Conservation (phyloP, 2,888 invertebrate genomes). For the Drosophila putrida region DNA sequence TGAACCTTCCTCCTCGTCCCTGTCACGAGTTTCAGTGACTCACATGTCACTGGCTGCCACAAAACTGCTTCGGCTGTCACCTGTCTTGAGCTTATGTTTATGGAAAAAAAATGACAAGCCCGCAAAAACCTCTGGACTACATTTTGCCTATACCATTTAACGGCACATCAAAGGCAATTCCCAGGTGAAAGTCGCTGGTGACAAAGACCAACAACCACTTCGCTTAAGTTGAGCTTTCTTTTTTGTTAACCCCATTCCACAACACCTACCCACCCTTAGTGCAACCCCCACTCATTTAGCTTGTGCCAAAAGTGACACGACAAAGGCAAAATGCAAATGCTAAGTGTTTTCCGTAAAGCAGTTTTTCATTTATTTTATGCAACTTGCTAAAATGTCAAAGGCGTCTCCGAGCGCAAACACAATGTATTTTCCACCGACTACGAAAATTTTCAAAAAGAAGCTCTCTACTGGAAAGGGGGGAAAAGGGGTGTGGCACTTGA, state of each 20-base stretch:
- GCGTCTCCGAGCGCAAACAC: slow-evolving; percentile 33
- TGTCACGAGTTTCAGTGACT: slow-evolving; percentile 1
- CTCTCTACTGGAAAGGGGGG: slow-evolving; percentile 8
- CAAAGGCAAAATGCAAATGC: slow-evolving; percentile 66
- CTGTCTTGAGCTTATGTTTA: slow-evolving; percentile 67
- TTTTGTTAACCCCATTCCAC: background rate
- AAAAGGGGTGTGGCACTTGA: slow-evolving; percentile 28
- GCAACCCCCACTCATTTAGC: slow-evolving; percentile 52
- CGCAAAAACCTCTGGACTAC: slow-evolving; percentile 38
- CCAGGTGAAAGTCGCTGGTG: slow-evolving; percentile 42
- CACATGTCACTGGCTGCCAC: slow-evolving; percentile 51
- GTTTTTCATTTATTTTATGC: slow-evolving; percentile 80
- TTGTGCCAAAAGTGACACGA: slow-evolving; percentile 55
- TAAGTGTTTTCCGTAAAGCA: slow-evolving; percentile 70
- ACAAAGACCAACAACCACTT: slow-evolving; percentile 46
- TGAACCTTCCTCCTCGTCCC: slow-evolving; percentile 13
- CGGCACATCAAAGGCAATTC: slow-evolving; percentile 74
- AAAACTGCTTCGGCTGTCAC: slow-evolving; percentile 53
- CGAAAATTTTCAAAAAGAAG: slow-evolving; percentile 10
- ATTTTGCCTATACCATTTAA: slow-evolving; percentile 33
- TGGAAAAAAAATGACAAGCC: slow-evolving; percentile 61
- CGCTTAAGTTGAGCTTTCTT: slow-evolving; percentile 28
- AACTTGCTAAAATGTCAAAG: slow-evolving; percentile 75
- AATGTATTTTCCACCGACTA: slow-evolving; percentile 29
- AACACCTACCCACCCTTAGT: too few species aligned